phyloP scores from a whole-genome alignment of 2,113 vertebrate genomes.

The Oryzias celebensis region DNA sequence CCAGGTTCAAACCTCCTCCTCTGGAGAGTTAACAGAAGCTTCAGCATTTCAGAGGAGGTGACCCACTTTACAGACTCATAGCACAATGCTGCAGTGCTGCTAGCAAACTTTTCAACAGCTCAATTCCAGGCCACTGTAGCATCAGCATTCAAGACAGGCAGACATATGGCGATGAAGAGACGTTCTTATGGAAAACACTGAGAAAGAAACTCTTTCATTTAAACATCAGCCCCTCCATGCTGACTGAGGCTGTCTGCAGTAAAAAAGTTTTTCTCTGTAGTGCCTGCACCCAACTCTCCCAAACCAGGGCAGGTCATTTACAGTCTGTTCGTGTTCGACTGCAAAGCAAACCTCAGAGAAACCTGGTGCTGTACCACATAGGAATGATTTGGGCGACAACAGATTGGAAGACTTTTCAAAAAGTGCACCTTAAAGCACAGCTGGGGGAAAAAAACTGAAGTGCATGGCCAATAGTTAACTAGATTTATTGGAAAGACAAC shows the following conservation, averaged over 20 bases:
- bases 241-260: constrained; percentile 27
- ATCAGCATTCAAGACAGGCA: constrained; percentile 10
- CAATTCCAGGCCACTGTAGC: constrained; percentile 18
- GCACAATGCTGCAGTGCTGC: constrained; percentile 45
- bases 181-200: neutral
- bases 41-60: constrained; percentile 35
- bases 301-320: constrained; percentile 13
- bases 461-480: constrained; percentile 48
- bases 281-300: constrained; percentile 22
- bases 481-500: constrained; percentile 57
- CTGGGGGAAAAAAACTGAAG: constrained; percentile 17
- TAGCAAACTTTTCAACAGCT: constrained; percentile 33
- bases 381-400: neutral
- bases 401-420: constrained; percentile 28
- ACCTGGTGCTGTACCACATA: constrained; percentile 4
- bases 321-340: constrained; percentile 19
- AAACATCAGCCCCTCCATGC: constrained; percentile 19
- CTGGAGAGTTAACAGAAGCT: constrained; percentile 38
- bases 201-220: constrained; percentile 12
- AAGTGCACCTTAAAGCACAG: constrained; percentile 25
- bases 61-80: constrained; percentile 63
- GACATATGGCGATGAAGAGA: constrained; percentile 6
- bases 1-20: constrained; percentile 25
- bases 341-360: constrained; percentile 29
- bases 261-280: constrained; percentile 22